These are phyloP conservation scores for Teleogryllus occipitalis DNA, from an alignment of 1,140 invertebrate species.

Conservation along the genomic window DNA sequence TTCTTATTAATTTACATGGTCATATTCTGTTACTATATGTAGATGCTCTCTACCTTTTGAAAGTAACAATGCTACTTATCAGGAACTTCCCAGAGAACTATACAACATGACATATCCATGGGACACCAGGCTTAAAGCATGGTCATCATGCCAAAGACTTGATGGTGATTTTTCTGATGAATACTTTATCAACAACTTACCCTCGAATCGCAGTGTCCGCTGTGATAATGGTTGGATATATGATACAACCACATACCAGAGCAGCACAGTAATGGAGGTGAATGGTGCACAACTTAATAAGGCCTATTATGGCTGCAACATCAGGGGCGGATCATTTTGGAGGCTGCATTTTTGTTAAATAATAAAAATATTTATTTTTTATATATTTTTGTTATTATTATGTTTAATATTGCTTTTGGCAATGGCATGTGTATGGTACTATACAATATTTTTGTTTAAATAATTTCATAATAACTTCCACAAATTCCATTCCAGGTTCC, in stretches of 20 bases:
- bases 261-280: constrained; percentile 56
- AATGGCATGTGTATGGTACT: too few relatives aligned
- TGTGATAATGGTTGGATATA: constrained; percentile 50
- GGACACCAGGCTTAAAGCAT: constrained; percentile 37
- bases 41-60: constrained; percentile 55
- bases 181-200: constrained; percentile 30
- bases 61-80: constrained; percentile 41
- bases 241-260: constrained; percentile 46
- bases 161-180: constrained; percentile 34
- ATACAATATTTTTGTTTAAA: too few relatives aligned
- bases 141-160: constrained; percentile 41
- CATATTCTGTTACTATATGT: constrained; percentile 11
- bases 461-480: too few relatives aligned
- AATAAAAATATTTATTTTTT: too few relatives aligned
- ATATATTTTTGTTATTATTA: too few relatives aligned
- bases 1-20: background rate
- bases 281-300: background rate
- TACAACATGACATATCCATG: constrained; percentile 47
- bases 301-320: too few relatives aligned
- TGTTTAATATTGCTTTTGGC: too few relatives aligned
- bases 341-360: too few relatives aligned
- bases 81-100: constrained; percentile 27
- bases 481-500: too few relatives aligned
- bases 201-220: constrained; percentile 25
- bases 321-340: too few relatives aligned